Evolutionary conservation across 2,888 invertebrate genomes (phyloP), one percentile per base, ranked within the genome.

Genomic region (Polyommatus icarus): DNA sequence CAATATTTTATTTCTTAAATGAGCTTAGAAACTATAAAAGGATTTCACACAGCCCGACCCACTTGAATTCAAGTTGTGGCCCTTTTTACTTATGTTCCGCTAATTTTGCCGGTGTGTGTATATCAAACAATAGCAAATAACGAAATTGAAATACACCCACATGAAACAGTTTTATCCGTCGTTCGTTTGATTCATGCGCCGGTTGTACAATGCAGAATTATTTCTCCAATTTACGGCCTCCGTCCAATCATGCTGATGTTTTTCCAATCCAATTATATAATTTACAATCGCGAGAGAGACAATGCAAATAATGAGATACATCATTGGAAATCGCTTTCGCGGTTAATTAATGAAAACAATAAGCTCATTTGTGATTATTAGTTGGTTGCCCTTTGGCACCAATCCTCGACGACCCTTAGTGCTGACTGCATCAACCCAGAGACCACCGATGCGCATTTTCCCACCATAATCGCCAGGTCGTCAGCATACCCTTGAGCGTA

Each of bases 191-290:
- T 67, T 67, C 67, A 7, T 67, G 67, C 29, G 67, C 29, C 24
- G 1, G 61, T 67, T 67, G 18, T 67, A 32, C 67, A 67, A 67
- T 32, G 5, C 67, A 67, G 67, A 18, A 67, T 67, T 18, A 67
- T 18, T 29, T 67, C 29, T 7, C 15, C 29, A 67, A 67, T 15
- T 32, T 32, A 18, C 67, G 24, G 67, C 29, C 12, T 29, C 67
- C 4, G 15, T 67, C 18, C 67, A 67, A 67, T 67, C 67, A 67
- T 67, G 29, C 29, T 67, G 67, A 67, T 67, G 67, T 67, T 32
- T 67, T 29, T 32, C 29, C 67, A 67, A 67, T 67, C 67, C 67
- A 67, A 67, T 67, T 67, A 67, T 29, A 67, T 29, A 29, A 18
- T 67, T 7, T 67, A 67, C 67, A 67, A 67, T 67, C 10, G 7